A percentile compares a stretch with the other conserved stretches of the same genome.
Conservation (phyloP, 2,113 vertebrate genomes). For the Anas platyrhynchos region DNA sequence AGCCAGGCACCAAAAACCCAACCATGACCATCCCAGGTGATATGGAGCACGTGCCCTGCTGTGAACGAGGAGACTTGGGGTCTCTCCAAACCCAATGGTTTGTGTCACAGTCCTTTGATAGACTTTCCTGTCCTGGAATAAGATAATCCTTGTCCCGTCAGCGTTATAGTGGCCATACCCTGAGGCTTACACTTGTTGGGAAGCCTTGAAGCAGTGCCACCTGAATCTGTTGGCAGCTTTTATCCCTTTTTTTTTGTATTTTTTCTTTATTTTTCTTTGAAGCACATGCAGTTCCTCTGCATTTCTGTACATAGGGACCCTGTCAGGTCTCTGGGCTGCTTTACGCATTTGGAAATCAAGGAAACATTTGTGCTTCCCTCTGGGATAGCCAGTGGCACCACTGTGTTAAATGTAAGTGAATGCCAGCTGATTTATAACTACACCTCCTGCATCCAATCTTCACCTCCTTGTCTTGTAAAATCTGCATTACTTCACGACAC, state of each 20-base stretch:
- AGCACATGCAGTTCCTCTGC: background rate
- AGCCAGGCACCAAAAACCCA: background rate
- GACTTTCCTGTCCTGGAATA: background rate
- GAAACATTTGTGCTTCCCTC: background rate
- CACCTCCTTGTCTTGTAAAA: background rate
- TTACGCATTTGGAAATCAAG: background rate
- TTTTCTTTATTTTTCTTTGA: background rate
- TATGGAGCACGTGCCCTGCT: accelerated
- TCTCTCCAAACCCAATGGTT: background rate
- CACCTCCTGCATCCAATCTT: background rate
- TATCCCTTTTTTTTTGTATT: background rate
- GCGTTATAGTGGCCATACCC: background rate
- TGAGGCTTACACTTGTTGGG: background rate
- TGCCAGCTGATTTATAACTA: background rate
- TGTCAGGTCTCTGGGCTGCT: background rate
- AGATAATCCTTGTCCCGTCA: background rate
- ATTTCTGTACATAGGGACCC: background rate
- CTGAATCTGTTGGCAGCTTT: background rate
- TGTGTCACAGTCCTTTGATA: background rate
- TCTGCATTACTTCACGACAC: background rate
- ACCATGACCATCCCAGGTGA: too few relatives aligned
- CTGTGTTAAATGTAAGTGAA: background rate
- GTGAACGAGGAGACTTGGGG: background rate
- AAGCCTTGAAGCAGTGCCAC: background rate
- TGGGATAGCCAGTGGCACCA: background rate